Evolutionary conservation across 1,140 invertebrate species (phyloP).

Genomic region (Drosophila funebris): DNA sequence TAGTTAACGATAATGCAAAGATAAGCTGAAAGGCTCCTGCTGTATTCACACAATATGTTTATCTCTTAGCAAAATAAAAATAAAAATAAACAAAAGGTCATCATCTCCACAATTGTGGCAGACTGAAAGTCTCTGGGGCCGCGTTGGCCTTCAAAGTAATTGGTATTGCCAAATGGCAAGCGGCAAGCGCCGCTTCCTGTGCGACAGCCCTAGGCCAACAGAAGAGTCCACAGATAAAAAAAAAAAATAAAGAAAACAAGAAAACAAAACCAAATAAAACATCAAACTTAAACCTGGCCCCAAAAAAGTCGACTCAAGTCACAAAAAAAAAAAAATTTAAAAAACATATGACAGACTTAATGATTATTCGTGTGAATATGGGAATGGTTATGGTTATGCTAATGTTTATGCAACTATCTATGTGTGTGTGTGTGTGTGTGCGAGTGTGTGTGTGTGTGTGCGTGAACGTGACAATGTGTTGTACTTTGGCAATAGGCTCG

Average conservation of each 20-base stretch:
- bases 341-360: slow-evolving; percentile 9
- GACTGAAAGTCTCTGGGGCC: neutral
- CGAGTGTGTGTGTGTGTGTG: neutral
- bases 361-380: neutral
- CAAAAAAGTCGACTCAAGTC: neutral
- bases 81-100: neutral
- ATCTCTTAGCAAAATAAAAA: neutral
- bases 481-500: slow-evolving; percentile 18
- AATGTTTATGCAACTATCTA: slow-evolving; percentile 8
- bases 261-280: neutral
- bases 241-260: neutral
- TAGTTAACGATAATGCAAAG: neutral
- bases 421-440: neutral
- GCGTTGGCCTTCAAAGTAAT: slow-evolving; percentile 2
- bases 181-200: slow-evolving; percentile 7
- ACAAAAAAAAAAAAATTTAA: neutral
- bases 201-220: neutral
- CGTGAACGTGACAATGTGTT: slow-evolving; percentile 16
- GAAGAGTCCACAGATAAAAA: slow-evolving; percentile 7
- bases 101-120: neutral
- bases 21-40: neutral
- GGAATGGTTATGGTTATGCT: slow-evolving; percentile 13
- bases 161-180: slow-evolving; percentile 11
- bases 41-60: no score
- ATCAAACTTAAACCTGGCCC: slow-evolving; percentile 3